A percentile compares a stretch with the other conserved stretches of the same genome.
Conservation (phyloP, 2,797 vertebrate genomes). For the Columba guinea region DNA sequence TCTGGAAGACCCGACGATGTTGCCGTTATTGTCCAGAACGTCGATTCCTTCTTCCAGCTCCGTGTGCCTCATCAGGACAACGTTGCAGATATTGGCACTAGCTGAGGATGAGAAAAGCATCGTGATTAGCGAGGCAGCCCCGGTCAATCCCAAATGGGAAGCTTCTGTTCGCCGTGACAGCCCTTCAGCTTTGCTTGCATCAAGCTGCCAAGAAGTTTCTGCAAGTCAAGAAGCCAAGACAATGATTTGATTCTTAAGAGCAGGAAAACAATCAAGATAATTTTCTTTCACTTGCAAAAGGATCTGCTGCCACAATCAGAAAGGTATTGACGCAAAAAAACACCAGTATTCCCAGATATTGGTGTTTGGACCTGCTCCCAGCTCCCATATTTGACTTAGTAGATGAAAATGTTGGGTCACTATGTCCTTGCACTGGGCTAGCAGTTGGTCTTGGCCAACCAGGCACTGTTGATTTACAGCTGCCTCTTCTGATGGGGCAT, state of each 20-base stretch:
- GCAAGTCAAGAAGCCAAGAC: neutral
- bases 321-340: accelerated
- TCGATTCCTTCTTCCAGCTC: slow-evolving; percentile 90
- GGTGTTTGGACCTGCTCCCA: neutral
- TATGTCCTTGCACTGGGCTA: neutral
- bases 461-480: neutral
- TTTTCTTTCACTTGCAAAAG: neutral
- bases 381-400: neutral
- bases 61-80: slow-evolving; percentile 91
- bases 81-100: slow-evolving; percentile 92
- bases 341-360: neutral
- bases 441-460: neutral
- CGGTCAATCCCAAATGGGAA: neutral
- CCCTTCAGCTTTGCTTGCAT: neutral
- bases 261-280: neutral
- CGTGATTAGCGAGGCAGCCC: neutral
- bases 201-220: neutral
- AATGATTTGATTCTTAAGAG: neutral
- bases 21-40: slow-evolving; percentile 83
- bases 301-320: neutral
- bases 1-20: slow-evolving; percentile 87
- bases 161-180: neutral
- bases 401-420: no score
- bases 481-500: neutral
- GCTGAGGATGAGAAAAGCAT: slow-evolving; percentile 72